Evolutionary conservation across 2,797 vertebrate species (phyloP).

Genomic region (Paedocypris micromegethes): DNA sequence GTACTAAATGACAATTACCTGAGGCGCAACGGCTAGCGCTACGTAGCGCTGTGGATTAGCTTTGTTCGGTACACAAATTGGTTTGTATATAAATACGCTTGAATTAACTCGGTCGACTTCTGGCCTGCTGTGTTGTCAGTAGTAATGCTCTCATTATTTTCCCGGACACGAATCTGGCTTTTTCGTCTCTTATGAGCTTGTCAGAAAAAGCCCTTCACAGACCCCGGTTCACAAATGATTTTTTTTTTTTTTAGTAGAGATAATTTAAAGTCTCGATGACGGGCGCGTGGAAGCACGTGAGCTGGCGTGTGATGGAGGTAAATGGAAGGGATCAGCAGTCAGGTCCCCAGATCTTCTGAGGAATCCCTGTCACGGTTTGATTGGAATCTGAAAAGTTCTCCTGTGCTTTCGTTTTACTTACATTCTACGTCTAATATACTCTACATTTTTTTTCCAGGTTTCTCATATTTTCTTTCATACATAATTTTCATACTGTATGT

Average conservation of each 20-base stretch:
- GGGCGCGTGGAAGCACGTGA: not conserved
- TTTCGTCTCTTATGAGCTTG: conserved; percentile 21
- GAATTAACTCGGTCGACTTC: conserved; percentile 30
- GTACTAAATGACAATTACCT: conserved; percentile 35
- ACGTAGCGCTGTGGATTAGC: not conserved
- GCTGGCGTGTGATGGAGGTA: too few species aligned
- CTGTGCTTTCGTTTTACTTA: too few species aligned
- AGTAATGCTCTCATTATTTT: conserved; percentile 36
- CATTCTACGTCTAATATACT: too few species aligned
- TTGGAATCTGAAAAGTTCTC: too few species aligned
- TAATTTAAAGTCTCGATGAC: conserved; percentile 27
- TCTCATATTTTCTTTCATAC: too few species aligned
- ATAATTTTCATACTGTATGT: too few species aligned
- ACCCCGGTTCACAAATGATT: conserved; percentile 3
- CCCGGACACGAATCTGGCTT: conserved; percentile 13
- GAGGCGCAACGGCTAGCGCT: conserved; percentile 3
- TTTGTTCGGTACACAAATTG: conserved; percentile 22
- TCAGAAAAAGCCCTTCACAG: conserved; percentile 10
- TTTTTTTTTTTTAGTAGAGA: conserved; percentile 6
- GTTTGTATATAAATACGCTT: conserved; percentile 29
- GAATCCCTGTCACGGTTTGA: too few species aligned
- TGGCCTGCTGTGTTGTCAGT: conserved; percentile 22
- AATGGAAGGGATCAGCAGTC: too few species aligned
- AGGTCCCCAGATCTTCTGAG: too few species aligned
- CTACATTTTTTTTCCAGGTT: too few species aligned